phyloP scores from a whole-genome alignment of 2,888 invertebrate genomes.

The Melangyna quadrimaculata region DNA sequence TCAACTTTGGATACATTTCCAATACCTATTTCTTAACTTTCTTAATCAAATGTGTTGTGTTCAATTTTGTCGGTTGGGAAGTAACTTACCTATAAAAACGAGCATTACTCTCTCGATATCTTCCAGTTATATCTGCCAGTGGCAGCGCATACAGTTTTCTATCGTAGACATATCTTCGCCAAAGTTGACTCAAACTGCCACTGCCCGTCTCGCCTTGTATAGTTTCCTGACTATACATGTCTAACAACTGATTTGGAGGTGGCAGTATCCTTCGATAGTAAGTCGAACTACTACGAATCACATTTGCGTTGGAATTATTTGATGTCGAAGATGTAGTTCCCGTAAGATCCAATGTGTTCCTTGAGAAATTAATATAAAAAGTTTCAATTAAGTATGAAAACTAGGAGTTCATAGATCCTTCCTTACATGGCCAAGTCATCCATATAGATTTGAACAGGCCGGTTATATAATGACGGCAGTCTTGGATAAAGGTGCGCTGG shows the following conservation, averaged over 20 bases:
- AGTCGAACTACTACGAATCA: slow-evolving; percentile 1
- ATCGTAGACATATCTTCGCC: slow-evolving; percentile 88
- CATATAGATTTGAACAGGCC: slow-evolving; percentile 50
- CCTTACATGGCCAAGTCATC: slow-evolving; percentile 57
- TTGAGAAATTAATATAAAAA: neutral
- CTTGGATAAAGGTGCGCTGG: slow-evolving; percentile 57
- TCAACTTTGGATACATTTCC: too few relatives aligned
- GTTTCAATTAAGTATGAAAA: neutral
- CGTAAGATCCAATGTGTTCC: slow-evolving; percentile 66
- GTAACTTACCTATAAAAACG: slow-evolving; percentile 87
- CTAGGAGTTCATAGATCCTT: neutral
- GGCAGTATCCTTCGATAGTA: slow-evolving; percentile 44
- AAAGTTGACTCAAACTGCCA: slow-evolving; percentile 77
- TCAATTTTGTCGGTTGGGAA: neutral
- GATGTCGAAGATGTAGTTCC: slow-evolving; percentile 57
- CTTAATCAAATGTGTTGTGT: too few relatives aligned
- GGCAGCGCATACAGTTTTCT: slow-evolving; percentile 89
- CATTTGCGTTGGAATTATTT: slow-evolving; percentile 28
- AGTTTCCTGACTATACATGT: slow-evolving; percentile 77
- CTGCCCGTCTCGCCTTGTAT: slow-evolving; percentile 70
- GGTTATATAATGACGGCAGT: slow-evolving; percentile 45
- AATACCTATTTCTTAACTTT: too few relatives aligned
- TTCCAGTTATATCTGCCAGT: slow-evolving; percentile 86
- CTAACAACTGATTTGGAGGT: slow-evolving; percentile 75
- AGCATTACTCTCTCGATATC: slow-evolving; percentile 88